phyloP scores from a whole-genome alignment of 2,797 vertebrate genomes.

The Diplodus sargus region DNA sequence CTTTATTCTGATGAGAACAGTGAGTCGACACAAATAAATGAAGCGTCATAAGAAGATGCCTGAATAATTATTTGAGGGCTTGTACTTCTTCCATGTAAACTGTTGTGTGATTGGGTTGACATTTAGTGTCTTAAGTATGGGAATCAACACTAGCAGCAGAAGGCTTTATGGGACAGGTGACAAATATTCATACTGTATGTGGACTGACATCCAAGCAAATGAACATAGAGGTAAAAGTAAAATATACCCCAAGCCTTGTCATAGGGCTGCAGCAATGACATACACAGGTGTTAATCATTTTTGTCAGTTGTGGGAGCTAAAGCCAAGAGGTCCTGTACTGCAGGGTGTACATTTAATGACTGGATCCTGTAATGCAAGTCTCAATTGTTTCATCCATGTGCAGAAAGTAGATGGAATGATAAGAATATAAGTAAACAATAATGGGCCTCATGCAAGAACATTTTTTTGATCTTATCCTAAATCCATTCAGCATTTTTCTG shows the following conservation, averaged over 20 bases:
- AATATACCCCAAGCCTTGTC: too few relatives aligned
- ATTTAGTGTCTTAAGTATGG: not conserved
- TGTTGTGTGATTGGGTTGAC: not conserved
- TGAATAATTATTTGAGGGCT: not conserved
- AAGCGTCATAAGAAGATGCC: not conserved
- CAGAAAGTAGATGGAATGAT: not conserved
- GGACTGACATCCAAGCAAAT: too few relatives aligned
- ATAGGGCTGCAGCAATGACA: too few relatives aligned
- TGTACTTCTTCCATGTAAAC: not conserved
- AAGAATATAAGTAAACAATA: not conserved
- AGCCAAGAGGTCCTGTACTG: too few relatives aligned
- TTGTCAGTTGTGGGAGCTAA: too few relatives aligned
- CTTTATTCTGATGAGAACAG: not conserved
- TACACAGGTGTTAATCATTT: too few relatives aligned
- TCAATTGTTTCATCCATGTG: not conserved
- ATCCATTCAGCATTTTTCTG: not conserved
- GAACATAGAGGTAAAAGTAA: too few relatives aligned
- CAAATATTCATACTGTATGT: not conserved
- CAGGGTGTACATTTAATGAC: not conserved
- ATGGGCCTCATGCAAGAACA: not conserved
- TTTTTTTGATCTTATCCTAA: not conserved
- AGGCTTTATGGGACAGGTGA: not conserved
- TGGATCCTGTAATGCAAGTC: not conserved
- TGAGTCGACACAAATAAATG: not conserved
- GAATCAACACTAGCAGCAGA: not conserved